These are phyloP conservation scores for Synergus laeviventris DNA, from an alignment of 2,888 invertebrate genomes.

Conservation along the genomic window DNA sequence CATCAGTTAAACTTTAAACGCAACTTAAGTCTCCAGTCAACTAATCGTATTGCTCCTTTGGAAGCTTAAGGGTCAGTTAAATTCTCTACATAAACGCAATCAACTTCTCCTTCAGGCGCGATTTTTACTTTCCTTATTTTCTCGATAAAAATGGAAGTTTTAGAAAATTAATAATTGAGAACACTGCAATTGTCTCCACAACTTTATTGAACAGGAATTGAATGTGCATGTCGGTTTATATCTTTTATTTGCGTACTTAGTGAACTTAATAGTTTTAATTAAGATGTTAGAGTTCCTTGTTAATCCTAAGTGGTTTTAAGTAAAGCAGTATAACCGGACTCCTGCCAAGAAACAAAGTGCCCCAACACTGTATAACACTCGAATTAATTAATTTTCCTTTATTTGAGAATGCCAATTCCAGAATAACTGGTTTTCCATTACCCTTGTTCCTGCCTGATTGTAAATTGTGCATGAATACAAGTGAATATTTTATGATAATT, in stretches of 20 bases:
- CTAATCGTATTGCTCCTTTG: conserved; percentile 23
- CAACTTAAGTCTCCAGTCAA: neutral
- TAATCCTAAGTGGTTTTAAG: conserved; percentile 13
- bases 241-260: neutral
- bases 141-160: neutral
- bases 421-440: conserved; percentile 26
- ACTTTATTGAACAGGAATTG: neutral
- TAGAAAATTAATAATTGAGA: neutral
- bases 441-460: neutral
- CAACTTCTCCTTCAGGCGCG: neutral
- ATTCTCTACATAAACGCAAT: neutral
- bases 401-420: neutral
- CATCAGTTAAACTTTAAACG: conserved; percentile 11
- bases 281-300: conserved; percentile 8
- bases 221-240: neutral
- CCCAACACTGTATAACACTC: neutral
- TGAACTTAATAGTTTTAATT: conserved; percentile 19
- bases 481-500: conserved; percentile 29
- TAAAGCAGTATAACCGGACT: conserved; percentile 13
- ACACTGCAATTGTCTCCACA: neutral
- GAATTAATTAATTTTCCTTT: conserved; percentile 31
- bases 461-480: conserved; percentile 20
- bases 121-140: neutral
- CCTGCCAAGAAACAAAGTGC: conserved; percentile 4
- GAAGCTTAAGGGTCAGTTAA: conserved; percentile 4